phyloP scores from a whole-genome alignment of 2,888 invertebrate genomes.

The Bugula neritina region DNA sequence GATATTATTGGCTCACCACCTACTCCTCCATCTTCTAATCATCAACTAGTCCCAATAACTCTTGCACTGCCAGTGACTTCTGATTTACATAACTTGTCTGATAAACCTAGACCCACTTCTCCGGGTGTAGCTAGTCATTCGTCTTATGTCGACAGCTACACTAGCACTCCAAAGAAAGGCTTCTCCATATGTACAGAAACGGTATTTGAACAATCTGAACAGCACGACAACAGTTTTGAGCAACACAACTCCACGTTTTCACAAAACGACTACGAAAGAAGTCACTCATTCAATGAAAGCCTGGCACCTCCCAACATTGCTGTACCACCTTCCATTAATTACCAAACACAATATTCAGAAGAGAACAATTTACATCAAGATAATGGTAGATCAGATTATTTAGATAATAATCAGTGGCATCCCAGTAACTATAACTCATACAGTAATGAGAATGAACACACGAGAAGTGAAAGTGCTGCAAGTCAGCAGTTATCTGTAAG shows the following conservation, averaged over 20 bases:
- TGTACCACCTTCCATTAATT: background rate
- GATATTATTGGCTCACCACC: conserved; percentile 17
- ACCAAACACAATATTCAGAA: background rate
- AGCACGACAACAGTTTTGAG: background rate
- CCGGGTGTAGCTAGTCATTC: background rate
- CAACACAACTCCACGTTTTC: background rate
- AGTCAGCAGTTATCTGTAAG: background rate
- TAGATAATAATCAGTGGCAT: background rate
- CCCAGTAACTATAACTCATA: background rate
- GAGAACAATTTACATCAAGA: background rate
- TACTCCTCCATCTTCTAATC: background rate
- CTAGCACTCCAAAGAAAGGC: conserved; percentile 21
- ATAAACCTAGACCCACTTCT: background rate
- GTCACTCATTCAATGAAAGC: background rate
- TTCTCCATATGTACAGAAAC: conserved; percentile 19
- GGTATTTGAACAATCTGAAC: conserved; percentile 19
- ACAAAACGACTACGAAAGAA: background rate
- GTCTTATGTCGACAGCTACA: background rate
- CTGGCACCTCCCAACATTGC: background rate
- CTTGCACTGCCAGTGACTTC: background rate
- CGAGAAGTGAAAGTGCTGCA: background rate
- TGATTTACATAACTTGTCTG: background rate
- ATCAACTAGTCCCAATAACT: background rate
- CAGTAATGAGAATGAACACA: background rate
- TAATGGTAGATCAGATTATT: background rate